These are phyloP conservation scores for Pilophorus perplexus DNA, from an alignment of 2,888 invertebrate species.

Conservation along the genomic window DNA sequence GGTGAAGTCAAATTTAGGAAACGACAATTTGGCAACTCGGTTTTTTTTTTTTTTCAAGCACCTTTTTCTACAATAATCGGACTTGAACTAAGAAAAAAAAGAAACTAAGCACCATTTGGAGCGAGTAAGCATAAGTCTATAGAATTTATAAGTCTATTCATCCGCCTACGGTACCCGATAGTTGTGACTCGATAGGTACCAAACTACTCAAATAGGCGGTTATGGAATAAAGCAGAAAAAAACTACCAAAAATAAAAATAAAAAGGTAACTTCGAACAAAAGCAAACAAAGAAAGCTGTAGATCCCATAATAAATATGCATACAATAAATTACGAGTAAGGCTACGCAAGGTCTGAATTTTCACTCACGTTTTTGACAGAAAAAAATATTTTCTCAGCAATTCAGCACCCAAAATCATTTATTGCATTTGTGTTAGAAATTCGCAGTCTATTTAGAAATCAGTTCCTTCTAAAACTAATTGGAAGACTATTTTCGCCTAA, in stretches of 20 bases:
- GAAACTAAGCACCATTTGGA: too few species aligned
- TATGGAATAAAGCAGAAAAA: neutral
- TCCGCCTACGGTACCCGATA: too few species aligned
- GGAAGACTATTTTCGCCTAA: constrained; percentile 23
- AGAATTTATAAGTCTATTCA: too few species aligned
- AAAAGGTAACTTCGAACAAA: constrained; percentile 22
- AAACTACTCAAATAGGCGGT: neutral
- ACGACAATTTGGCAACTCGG: too few species aligned
- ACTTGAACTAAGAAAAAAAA: too few species aligned
- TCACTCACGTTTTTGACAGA: constrained; percentile 13
- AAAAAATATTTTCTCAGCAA: constrained; percentile 23
- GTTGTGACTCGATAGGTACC: neutral
- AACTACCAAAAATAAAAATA: constrained; percentile 2
- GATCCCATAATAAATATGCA: constrained; percentile 19
- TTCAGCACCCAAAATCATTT: constrained; percentile 26
- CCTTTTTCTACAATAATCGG: too few species aligned
- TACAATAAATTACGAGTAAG: constrained; percentile 31
- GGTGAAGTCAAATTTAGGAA: too few species aligned
- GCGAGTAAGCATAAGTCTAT: too few species aligned
- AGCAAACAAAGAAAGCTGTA: constrained; percentile 23
- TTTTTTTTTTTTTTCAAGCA: too few species aligned
- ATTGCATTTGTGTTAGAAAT: constrained; percentile 12
- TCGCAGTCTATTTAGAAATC: constrained; percentile 32
- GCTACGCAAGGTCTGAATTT: neutral
- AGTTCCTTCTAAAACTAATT: constrained; percentile 31